These are phyloP conservation scores for Trematocara variabile DNA, from an alignment of 2,113 vertebrate genomes.

Conservation along the genomic window DNA sequence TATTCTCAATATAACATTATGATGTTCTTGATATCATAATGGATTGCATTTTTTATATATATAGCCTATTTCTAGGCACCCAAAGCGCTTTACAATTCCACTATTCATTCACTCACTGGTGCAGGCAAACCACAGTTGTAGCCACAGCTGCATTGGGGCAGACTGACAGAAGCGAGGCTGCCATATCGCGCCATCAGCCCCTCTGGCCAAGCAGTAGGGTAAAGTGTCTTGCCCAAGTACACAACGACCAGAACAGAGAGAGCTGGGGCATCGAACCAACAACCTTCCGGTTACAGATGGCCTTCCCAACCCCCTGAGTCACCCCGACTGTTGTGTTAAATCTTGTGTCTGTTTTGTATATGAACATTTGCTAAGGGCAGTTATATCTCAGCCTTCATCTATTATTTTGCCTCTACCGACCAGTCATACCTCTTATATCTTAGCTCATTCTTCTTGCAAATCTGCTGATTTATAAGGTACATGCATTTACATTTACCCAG, in stretches of 20 bases:
- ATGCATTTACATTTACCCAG: not conserved
- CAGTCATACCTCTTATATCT: not conserved
- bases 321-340: rapidly evolving
- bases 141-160: not conserved
- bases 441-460: not conserved
- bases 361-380: not conserved
- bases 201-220: not conserved
- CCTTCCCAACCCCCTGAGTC: not conserved
- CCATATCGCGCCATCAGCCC: not conserved
- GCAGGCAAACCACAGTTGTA: not conserved
- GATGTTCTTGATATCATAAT: no score
- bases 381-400: not conserved
- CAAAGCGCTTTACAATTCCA: not conserved
- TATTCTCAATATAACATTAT: no score
- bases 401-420: not conserved
- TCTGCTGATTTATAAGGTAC: not conserved
- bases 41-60: no score
- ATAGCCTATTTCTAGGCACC: no score
- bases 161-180: not conserved
- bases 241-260: not conserved
- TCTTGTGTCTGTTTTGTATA: not conserved
- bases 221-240: not conserved
- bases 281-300: not conserved
- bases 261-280: rapidly evolving
- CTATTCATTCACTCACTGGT: not conserved